Evolutionary conservation across 1,140 invertebrate genomes (phyloP).

Genomic region (Cydia strobilella): DNA sequence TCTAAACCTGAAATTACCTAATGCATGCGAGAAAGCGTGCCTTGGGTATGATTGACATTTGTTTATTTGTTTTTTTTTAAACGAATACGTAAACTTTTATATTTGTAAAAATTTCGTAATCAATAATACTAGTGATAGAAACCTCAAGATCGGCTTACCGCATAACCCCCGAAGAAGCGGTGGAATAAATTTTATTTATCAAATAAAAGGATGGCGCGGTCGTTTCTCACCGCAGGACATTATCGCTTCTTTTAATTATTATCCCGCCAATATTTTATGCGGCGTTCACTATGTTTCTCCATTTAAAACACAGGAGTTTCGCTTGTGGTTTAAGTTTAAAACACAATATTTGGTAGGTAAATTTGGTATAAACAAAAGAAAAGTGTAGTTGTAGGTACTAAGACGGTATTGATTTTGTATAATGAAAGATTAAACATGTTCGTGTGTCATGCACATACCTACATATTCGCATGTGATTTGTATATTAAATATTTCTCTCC

Average conservation of each 20-base stretch:
- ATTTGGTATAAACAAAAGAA: neutral
- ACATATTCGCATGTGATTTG: too few relatives aligned
- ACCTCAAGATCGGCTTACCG: constrained; percentile 56
- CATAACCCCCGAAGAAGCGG: constrained; percentile 60
- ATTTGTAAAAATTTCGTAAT: neutral
- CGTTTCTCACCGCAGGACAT: constrained; percentile 77
- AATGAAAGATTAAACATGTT: too few relatives aligned
- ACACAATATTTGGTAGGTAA: neutral
- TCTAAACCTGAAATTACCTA: too few relatives aligned
- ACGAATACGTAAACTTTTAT: too few relatives aligned
- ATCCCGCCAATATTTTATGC: constrained; percentile 75
- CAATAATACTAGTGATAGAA: constrained; percentile 43
- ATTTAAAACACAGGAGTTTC: neutral
- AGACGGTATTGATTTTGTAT: too few relatives aligned
- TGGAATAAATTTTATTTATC: constrained; percentile 80
- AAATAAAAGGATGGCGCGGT: constrained; percentile 78
- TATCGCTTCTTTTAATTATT: constrained; percentile 80
- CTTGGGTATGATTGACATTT: too few relatives aligned
- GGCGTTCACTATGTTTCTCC: constrained; percentile 32
- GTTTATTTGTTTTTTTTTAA: too few relatives aligned
- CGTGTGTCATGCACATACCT: too few relatives aligned
- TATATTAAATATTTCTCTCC: too few relatives aligned
- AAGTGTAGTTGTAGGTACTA: too few relatives aligned
- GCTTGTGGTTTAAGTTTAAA: neutral
- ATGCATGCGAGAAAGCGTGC: too few relatives aligned